phyloP scores from a whole-genome alignment of 2,888 invertebrate species.

The Caprella mutica region DNA sequence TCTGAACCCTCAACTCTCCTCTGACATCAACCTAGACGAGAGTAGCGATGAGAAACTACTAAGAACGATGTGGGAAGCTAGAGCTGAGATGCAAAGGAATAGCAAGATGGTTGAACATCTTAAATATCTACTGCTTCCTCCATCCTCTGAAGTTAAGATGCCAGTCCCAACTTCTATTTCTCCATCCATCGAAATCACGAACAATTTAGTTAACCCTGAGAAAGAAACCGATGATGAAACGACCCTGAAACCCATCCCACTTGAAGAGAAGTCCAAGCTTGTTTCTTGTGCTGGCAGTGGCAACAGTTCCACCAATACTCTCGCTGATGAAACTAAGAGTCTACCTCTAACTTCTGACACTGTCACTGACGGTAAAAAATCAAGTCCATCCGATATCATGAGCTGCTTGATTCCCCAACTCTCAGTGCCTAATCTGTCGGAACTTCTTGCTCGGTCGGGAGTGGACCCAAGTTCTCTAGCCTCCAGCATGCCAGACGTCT shows the following conservation, averaged over 20 bases:
- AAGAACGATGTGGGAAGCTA: conserved; percentile 79
- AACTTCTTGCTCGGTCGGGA: conserved; percentile 2
- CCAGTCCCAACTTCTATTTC: too few relatives aligned
- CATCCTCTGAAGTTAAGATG: too few relatives aligned
- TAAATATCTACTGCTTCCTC: conserved; percentile 15
- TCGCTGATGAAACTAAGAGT: too few relatives aligned
- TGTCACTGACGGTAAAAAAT: too few relatives aligned
- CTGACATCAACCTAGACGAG: conserved; percentile 81
- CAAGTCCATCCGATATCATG: neutral
- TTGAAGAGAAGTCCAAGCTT: too few relatives aligned
- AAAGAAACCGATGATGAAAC: too few relatives aligned
- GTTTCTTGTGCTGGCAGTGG: too few relatives aligned
- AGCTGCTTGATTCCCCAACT: neutral
- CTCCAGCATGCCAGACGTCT: neutral
- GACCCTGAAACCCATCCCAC: too few relatives aligned
- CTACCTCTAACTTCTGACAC: too few relatives aligned
- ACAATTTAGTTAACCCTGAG: too few relatives aligned
- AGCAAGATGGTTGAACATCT: conserved; percentile 17
- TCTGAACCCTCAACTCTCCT: conserved; percentile 73
- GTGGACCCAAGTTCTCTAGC: neutral
- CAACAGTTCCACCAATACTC: too few relatives aligned
- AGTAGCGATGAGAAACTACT: conserved; percentile 67
- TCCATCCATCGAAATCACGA: too few relatives aligned
- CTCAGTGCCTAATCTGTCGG: neutral
- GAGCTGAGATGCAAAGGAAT: conserved; percentile 64